Base-by-base conservation (phyloP, 2,113 vertebrate species). In the Dicaeum eximium region DNA sequence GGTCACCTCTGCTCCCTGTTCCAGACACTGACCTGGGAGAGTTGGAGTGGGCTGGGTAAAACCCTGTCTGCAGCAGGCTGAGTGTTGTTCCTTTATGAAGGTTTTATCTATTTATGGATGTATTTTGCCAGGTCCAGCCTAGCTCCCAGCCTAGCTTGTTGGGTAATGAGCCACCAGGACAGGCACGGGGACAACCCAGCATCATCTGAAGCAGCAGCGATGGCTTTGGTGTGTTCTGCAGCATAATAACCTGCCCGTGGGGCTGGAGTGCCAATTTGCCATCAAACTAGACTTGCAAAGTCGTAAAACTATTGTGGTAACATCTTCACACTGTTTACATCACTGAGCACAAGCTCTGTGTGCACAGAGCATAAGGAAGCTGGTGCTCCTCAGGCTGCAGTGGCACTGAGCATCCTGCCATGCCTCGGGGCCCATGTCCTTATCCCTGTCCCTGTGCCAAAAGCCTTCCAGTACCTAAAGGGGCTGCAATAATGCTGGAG, bases 351-450 rank as follows among this genome's bases (percentile, higher is more conserved):
- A 56, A 38, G 7, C 30, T 1, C 7, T 19, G 57, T 6, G 2
- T 0, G 0, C 33, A 4, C 9, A 31, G 56, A 57, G 21, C 73
- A 6, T 0, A 1, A 25, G 12, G 54, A n/a, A 37, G 40, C 37
- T 4, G 84, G 6, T 0, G 37, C 24, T 53, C 38, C 75, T 64
- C 35, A 8, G 58, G 53, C n/a, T 25, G 58, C 15, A 1, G 13
- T 0, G 9, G n/a, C 23, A 70, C 51, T 71, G 75, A 47, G 30
- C 53, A 38, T 28, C 33, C 40, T 5, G 58, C 13, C 37, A 15
- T 44, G 27, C 48, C 23, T 13, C 1, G 0, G 28, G 11, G 10
- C 33, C 30, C 53, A 0, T 31, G 57, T 72, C 30, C 50, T 3
- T 15, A 3, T 38, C 53, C 45, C 70, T 8, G 4, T 21, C 50